phyloP scores from a whole-genome alignment of 2,888 invertebrate genomes.

The Omphaloscelis lunosa region DNA sequence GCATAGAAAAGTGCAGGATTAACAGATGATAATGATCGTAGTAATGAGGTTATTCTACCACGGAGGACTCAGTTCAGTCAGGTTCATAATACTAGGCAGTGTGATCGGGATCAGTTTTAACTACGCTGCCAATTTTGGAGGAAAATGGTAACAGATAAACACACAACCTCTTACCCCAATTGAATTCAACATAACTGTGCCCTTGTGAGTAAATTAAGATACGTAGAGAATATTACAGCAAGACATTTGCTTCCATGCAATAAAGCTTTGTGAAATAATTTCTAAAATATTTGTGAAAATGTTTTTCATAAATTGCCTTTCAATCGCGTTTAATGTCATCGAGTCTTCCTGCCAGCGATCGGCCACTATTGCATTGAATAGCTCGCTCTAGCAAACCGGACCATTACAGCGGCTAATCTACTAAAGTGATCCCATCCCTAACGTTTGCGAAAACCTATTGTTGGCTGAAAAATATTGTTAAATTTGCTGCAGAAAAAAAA shows the following conservation, averaged over 20 bases:
- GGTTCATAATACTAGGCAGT: neutral
- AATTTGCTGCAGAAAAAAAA: conserved; percentile 22
- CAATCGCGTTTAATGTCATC: conserved; percentile 76
- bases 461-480: conserved; percentile 74
- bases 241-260: neutral
- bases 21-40: neutral
- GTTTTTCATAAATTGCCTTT: conserved; percentile 72
- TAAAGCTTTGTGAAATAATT: conserved; percentile 26
- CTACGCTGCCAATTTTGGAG: neutral
- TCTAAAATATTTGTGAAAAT: conserved; percentile 37
- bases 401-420: conserved; percentile 83
- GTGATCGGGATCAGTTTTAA: neutral
- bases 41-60: neutral
- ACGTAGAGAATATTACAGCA: neutral
- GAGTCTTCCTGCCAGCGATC: conserved; percentile 70
- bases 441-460: conserved; percentile 70
- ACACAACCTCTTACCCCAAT: neutral
- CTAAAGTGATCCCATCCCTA: conserved; percentile 79
- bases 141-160: neutral
- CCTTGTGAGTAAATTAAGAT: neutral
- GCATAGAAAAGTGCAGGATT: conserved; percentile 44
- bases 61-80: neutral
- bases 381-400: conserved; percentile 71
- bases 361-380: conserved; percentile 69
- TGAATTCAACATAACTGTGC: neutral